A percentile compares a stretch with the other conserved stretches of the same genome.
phyloP scores from a whole-genome alignment of 2,888 invertebrate species.

The Pammene aurita region DNA sequence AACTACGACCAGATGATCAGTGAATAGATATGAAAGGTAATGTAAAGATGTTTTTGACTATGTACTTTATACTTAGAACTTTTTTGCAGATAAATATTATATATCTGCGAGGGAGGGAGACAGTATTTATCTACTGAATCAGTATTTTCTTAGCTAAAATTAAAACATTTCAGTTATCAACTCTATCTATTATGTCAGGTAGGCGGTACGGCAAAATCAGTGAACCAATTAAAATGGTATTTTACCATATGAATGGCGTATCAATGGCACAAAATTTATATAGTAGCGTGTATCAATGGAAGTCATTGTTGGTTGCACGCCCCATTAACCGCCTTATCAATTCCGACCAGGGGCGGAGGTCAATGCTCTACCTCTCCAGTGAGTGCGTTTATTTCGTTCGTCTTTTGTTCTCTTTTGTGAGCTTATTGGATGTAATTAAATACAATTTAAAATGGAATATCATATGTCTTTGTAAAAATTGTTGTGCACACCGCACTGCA shows the following conservation, averaged over 20 bases:
- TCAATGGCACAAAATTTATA: constrained; percentile 38
- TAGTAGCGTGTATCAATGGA: constrained; percentile 39
- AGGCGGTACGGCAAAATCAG: constrained; percentile 18
- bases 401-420: constrained; percentile 38
- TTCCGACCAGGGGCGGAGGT: constrained; percentile 39
- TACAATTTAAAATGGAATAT: constrained; percentile 4
- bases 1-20: no score
- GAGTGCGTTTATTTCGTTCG: constrained; percentile 32
- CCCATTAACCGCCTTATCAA: constrained; percentile 41
- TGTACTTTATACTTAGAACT: no score
- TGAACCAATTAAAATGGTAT: constrained; percentile 37
- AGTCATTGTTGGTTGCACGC: constrained; percentile 37
- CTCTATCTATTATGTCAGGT: not conserved
- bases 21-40: no score
- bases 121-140: no score
- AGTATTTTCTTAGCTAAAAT: no score
- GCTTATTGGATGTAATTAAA: constrained; percentile 20
- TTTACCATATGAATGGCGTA: constrained; percentile 38
- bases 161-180: no score
- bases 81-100: no score
- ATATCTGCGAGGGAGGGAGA: no score
- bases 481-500: not conserved
- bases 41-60: no score
- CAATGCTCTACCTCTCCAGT: constrained; percentile 35
- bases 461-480: no score